Percentiles rank a stretch among this genome's conserved stretches.
Evolutionary conservation across 2,797 vertebrate genomes (phyloP).

Genomic region (Potorous gilbertii): DNA sequence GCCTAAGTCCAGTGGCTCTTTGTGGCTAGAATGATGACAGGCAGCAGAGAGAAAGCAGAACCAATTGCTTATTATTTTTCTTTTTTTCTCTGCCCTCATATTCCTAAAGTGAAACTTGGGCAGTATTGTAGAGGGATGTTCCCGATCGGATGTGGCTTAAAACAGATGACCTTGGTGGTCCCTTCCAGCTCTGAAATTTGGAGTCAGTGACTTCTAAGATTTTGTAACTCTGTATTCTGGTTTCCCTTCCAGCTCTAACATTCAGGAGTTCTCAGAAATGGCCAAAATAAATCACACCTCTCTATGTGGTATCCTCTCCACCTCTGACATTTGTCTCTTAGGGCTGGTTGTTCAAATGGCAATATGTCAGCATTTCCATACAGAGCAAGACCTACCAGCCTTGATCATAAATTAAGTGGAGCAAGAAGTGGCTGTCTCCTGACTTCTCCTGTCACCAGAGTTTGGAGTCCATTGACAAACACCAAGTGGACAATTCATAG

Average conservation of each 20-base stretch:
- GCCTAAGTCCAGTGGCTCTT: not conserved
- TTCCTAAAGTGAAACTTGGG: not conserved
- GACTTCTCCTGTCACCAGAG: not conserved
- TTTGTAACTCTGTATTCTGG: not conserved
- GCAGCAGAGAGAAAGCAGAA: not conserved
- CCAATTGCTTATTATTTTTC: not conserved
- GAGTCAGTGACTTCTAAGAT: not conserved
- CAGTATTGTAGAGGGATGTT: not conserved
- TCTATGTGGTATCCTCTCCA: not conserved
- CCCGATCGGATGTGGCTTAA: not conserved
- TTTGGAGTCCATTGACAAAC: not conserved
- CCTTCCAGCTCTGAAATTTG: not conserved
- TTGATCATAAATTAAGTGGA: not conserved
- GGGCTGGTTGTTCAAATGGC: not conserved
- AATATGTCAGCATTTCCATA: not conserved
- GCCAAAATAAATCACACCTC: not conserved
- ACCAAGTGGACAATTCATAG: not conserved
- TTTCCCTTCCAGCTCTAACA: not conserved
- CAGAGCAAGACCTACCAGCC: not conserved
- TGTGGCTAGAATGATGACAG: not conserved
- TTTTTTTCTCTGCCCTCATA: not conserved
- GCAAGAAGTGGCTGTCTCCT: not conserved
- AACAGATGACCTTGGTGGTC: not conserved
- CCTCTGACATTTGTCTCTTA: not conserved
- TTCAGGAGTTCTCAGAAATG: not conserved